A percentile compares a stretch with the other conserved stretches of the same genome.
Conservation (phyloP, 2,113 vertebrate genomes). For the Clarias batrachus region DNA sequence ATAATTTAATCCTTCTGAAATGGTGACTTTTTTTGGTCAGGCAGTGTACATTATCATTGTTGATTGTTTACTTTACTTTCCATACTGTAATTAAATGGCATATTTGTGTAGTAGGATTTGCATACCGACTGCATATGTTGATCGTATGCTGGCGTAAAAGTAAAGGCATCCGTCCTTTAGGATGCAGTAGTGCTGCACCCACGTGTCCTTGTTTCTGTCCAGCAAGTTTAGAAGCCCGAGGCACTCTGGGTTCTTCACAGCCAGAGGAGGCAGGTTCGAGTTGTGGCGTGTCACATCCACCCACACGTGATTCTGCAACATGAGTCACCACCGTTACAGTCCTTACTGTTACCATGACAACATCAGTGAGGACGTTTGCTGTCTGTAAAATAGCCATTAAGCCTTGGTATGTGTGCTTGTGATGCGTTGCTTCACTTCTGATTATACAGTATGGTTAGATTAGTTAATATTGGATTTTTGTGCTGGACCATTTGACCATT, state of each 20-base stretch:
- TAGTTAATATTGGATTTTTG: neutral
- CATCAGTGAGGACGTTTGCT: neutral
- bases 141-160: conserved; percentile 82
- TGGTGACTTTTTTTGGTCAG: too few relatives aligned
- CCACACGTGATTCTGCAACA: conserved; percentile 85
- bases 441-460: neutral
- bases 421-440: neutral
- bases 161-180: conserved; percentile 88
- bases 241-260: conserved; percentile 87
- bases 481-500: neutral
- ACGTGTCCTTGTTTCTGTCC: conserved; percentile 75
- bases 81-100: neutral
- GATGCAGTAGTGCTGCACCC: conserved; percentile 84
- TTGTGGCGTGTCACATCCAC: conserved; percentile 88
- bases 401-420: neutral
- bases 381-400: neutral
- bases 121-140: conserved; percentile 82
- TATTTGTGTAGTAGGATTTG: neutral
- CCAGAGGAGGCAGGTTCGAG: conserved; percentile 83
- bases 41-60: neutral
- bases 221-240: conserved; percentile 84
- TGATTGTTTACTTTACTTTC: neutral
- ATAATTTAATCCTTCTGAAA: too few relatives aligned
- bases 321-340: neutral
- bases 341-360: conserved; percentile 26